phyloP scores from a whole-genome alignment of 2,797 vertebrate genomes.

The Remorina albescens region DNA sequence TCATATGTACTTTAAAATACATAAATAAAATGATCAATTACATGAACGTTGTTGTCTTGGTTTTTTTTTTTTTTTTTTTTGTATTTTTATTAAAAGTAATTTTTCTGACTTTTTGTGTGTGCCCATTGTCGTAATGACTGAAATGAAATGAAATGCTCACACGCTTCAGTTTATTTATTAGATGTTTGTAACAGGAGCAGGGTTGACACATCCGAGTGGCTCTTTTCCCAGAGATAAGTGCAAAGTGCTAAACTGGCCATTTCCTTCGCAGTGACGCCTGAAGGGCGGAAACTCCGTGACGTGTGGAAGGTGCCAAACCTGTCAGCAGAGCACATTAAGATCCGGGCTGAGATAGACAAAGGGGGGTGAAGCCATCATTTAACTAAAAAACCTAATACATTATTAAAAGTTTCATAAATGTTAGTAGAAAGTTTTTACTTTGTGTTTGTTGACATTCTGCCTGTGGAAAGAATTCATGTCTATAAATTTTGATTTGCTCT shows the following conservation, averaged over 20 bases:
- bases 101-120: too few species aligned
- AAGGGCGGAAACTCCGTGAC: slow-evolving; percentile 52
- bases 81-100: background rate
- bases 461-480: background rate
- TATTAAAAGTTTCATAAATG: background rate
- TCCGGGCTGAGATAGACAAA: slow-evolving; percentile 7
- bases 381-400: background rate
- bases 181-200: background rate
- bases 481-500: background rate
- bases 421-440: too few species aligned
- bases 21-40: background rate
- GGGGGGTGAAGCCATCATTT: background rate
- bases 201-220: background rate
- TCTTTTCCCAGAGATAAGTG: slow-evolving; percentile 44
- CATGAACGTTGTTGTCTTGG: slow-evolving; percentile 9
- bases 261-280: slow-evolving; percentile 55
- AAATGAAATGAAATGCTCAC: too few species aligned
- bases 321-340: slow-evolving; percentile 2
- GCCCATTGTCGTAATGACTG: too few species aligned
- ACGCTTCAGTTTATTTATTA: background rate
- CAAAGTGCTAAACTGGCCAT: slow-evolving; percentile 34
- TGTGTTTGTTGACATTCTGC: too few species aligned
- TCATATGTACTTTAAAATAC: slow-evolving; percentile 70
- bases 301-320: slow-evolving; percentile 48
- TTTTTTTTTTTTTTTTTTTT: background rate